These are phyloP conservation scores for Hirtodrosophila cameraria DNA, from an alignment of 2,888 invertebrate genomes.

Conservation along the genomic window DNA sequence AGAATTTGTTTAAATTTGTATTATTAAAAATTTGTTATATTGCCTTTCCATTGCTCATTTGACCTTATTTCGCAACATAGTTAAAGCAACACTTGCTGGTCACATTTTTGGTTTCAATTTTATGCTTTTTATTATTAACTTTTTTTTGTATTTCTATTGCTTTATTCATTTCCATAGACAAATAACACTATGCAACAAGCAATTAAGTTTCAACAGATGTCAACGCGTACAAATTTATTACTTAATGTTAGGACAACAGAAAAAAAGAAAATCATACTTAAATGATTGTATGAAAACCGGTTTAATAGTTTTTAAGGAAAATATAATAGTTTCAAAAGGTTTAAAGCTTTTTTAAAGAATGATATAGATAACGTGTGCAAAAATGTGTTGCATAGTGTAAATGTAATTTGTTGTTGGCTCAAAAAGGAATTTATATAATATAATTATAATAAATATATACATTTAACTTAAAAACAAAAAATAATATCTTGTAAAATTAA, in stretches of 20 bases:
- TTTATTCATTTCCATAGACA: conserved; percentile 40
- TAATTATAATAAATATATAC: conserved; percentile 34
- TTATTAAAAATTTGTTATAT: conserved; percentile 74
- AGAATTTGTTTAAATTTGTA: conserved; percentile 70
- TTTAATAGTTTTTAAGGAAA: too few species aligned
- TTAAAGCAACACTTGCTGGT: too few species aligned
- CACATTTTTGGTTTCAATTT: conserved; percentile 6
- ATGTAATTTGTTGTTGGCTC: conserved; percentile 16
- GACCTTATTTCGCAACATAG: conserved; percentile 47
- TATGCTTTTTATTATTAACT: conserved; percentile 14
- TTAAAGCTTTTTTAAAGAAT: too few species aligned
- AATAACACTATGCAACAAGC: conserved; percentile 41
- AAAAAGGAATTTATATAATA: conserved; percentile 7
- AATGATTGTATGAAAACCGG: too few species aligned
- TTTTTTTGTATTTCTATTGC: conserved; percentile 43
- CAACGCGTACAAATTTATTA: neutral
- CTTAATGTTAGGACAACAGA: neutral
- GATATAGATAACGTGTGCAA: neutral
- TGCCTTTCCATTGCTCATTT: conserved; percentile 71
- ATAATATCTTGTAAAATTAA: conserved; percentile 1
- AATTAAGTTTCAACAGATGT: conserved; percentile 9
- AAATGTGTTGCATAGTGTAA: conserved; percentile 47
- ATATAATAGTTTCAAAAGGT: too few species aligned
- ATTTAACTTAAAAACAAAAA: conserved; percentile 45
- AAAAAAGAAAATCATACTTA: conserved; percentile 3